Evolutionary conservation across 1,140 invertebrate genomes (phyloP).

Genomic region (Hylaeus anthracinus): DNA sequence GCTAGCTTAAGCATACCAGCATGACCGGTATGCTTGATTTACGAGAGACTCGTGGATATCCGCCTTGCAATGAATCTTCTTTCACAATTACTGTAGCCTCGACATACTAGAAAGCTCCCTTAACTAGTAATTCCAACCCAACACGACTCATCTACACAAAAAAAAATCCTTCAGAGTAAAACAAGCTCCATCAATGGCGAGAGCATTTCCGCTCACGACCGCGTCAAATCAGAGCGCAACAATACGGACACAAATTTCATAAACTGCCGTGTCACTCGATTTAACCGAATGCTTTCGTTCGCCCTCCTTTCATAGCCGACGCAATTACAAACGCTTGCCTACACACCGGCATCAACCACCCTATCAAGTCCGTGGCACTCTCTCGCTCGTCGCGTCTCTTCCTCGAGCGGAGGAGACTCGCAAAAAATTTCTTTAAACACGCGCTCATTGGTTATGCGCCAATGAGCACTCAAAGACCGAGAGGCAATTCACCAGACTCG

Average conservation of each 20-base stretch:
- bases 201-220: too few species aligned
- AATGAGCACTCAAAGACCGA: conserved; percentile 43
- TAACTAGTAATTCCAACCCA: too few species aligned
- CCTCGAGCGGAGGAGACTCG: not conserved
- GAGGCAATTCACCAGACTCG: conserved; percentile 36
- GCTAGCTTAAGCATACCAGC: too few species aligned
- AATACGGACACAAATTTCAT: conserved; percentile 26
- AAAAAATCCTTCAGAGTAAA: too few species aligned
- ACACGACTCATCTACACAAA: too few species aligned
- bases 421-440: conserved; percentile 45
- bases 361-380: not conserved
- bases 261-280: conserved; percentile 26
- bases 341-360: not conserved
- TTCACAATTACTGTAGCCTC: too few species aligned
- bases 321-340: not conserved
- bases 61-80: too few species aligned
- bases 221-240: not conserved
- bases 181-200: too few species aligned
- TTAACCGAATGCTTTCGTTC: not conserved
- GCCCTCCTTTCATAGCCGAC: too few species aligned
- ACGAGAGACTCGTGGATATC: too few species aligned
- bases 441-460: conserved; percentile 42
- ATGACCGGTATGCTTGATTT: too few species aligned
- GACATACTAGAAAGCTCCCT: too few species aligned
- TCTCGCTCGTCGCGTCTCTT: not conserved